phyloP scores from a whole-genome alignment of 2,888 invertebrate genomes.

The Podabrus alpinus region DNA sequence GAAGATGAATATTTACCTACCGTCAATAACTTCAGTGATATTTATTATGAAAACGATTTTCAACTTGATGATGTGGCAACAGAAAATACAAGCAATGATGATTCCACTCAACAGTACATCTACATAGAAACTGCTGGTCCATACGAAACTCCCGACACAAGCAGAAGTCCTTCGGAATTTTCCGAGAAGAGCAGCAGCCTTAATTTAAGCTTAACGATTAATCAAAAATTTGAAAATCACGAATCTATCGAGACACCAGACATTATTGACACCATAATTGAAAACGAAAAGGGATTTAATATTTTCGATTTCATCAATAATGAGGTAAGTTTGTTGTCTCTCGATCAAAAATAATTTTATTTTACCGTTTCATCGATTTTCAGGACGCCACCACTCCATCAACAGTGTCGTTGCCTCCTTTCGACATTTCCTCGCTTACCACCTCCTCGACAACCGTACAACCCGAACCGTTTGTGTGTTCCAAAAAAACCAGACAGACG shows the following conservation, averaged over 20 bases:
- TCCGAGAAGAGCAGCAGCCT: constrained; percentile 25
- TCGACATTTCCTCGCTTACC: neutral
- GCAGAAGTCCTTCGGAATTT: constrained; percentile 18
- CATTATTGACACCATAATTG: constrained; percentile 53
- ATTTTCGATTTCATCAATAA: constrained; percentile 49
- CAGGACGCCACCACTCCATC: neutral
- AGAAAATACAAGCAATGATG: neutral
- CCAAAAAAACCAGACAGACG: neutral
- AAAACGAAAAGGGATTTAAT: constrained; percentile 45
- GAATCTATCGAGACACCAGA: constrained; percentile 52
- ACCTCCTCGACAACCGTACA: neutral
- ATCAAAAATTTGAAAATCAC: constrained; percentile 28
- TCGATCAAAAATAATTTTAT: too few relatives aligned
- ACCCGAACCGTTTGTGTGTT: neutral
- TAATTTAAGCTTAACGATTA: constrained; percentile 33
- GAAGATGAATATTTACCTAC: constrained; percentile 25
- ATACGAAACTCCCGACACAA: constrained; percentile 31
- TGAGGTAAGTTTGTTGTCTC: constrained; percentile 37
- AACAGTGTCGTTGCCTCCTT: neutral
- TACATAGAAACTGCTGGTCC: constrained; percentile 9
- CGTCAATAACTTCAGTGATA: constrained; percentile 23
- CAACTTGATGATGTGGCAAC: neutral
- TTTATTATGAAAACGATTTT: constrained; percentile 12
- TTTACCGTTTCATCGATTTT: neutral
- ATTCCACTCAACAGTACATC: constrained; percentile 6